Evolutionary conservation across 2,113 vertebrate genomes (phyloP).

Genomic region (Peromyscus polionotus): DNA sequence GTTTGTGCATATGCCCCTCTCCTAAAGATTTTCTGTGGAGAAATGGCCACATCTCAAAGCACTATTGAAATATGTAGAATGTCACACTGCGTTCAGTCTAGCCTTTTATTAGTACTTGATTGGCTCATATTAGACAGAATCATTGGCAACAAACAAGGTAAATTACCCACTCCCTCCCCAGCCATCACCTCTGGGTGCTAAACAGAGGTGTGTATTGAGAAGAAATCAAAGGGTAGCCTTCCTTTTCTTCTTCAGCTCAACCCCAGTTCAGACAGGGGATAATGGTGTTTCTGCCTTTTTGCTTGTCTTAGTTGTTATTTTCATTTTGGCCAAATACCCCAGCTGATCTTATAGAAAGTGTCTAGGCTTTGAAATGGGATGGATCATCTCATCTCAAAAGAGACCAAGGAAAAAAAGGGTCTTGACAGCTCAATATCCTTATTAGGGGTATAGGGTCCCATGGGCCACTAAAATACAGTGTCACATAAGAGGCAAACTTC

Average conservation of each 20-base stretch:
- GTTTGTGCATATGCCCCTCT: slow-evolving; percentile 32
- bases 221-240: slow-evolving; percentile 81
- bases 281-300: background rate
- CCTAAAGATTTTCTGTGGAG: slow-evolving; percentile 58
- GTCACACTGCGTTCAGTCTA: slow-evolving; percentile 78
- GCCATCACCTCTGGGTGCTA: slow-evolving; percentile 47
- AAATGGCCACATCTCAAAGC: slow-evolving; percentile 72
- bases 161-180: slow-evolving; percentile 64
- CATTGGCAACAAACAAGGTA: slow-evolving; percentile 81
- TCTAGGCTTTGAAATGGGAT: slow-evolving; percentile 84
- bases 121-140: slow-evolving; percentile 68
- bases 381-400: slow-evolving; percentile 86
- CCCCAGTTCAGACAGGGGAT: slow-evolving; percentile 79
- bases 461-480: slow-evolving; percentile 85
- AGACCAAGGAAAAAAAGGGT: slow-evolving; percentile 79
- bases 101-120: slow-evolving; percentile 78
- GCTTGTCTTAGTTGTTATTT: slow-evolving; percentile 1
- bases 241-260: slow-evolving; percentile 81
- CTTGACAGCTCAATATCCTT: slow-evolving; percentile 84
- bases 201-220: slow-evolving; percentile 73
- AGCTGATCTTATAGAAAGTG: slow-evolving; percentile 83
- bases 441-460: slow-evolving; percentile 65
- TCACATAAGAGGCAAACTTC: slow-evolving; percentile 90
- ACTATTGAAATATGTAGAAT: slow-evolving; percentile 72
- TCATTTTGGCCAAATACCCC: slow-evolving; percentile 81